Evolutionary conservation across 1,140 invertebrate genomes (phyloP).

Genomic region (Diprion similis): DNA sequence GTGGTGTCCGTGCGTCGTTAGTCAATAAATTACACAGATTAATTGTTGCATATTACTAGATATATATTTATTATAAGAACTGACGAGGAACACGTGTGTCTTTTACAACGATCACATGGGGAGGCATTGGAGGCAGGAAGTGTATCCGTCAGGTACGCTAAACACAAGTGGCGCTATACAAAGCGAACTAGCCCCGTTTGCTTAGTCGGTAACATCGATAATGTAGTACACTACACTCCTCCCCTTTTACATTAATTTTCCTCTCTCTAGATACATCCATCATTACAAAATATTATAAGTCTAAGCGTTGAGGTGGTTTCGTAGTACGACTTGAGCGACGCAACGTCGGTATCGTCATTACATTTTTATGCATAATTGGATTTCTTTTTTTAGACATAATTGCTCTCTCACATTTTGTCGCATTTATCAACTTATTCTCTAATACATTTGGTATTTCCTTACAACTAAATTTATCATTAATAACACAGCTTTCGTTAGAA

Average conservation of each 20-base stretch:
- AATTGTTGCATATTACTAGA: too few relatives aligned
- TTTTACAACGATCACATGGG: too few relatives aligned
- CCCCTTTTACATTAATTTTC: neutral
- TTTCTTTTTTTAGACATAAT: neutral
- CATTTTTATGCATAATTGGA: neutral
- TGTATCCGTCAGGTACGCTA: too few relatives aligned
- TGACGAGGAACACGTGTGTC: too few relatives aligned
- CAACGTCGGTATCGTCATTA: neutral
- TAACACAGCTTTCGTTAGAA: neutral
- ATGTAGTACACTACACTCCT: constrained; percentile 2
- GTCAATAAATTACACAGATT: too few relatives aligned
- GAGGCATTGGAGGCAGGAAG: too few relatives aligned
- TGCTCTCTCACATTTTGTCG: too few relatives aligned
- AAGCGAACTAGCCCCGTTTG: too few relatives aligned
- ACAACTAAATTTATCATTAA: neutral
- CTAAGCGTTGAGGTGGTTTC: neutral
- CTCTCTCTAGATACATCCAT: neutral
- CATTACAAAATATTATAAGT: neutral
- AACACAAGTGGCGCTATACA: too few relatives aligned
- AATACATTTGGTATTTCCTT: neutral
- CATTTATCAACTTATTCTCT: neutral
- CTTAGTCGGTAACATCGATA: too few relatives aligned
- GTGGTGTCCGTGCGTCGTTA: too few relatives aligned
- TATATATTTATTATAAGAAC: too few relatives aligned
- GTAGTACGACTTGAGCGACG: neutral